phyloP scores from a whole-genome alignment of 2,797 vertebrate species.

The Mormyrops attenuatus region DNA sequence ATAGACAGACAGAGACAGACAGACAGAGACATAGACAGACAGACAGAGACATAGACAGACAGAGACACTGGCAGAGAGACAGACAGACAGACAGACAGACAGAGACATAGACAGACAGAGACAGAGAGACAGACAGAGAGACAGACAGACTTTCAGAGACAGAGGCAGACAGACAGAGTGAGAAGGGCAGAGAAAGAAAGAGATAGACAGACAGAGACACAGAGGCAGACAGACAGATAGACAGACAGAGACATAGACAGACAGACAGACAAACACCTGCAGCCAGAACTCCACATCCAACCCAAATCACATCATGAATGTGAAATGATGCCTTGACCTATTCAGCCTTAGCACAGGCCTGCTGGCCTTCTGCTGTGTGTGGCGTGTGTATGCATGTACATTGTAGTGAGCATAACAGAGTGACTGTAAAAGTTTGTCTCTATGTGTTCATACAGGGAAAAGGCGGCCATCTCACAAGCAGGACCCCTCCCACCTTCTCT shows the following conservation, averaged over 20 bases:
- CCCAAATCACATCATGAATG: background rate
- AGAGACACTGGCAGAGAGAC: background rate
- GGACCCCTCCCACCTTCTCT: background rate
- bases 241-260: background rate
- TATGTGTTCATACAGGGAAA: background rate
- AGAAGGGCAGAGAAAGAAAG: too few relatives aligned
- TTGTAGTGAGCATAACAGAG: background rate
- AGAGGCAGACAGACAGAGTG: too few relatives aligned
- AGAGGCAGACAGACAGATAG: too few relatives aligned
- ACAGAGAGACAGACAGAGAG: too few relatives aligned
- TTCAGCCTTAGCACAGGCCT: background rate
- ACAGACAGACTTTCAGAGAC: too few relatives aligned
- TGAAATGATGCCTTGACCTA: background rate
- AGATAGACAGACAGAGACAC: too few relatives aligned
- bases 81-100: background rate
- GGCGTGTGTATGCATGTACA: background rate
- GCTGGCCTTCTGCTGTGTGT: background rate
- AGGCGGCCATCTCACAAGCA: background rate
- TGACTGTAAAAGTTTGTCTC: background rate
- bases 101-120: background rate
- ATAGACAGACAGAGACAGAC: background rate
- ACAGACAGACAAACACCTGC: background rate
- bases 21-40: background rate
- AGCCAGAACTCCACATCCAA: background rate
- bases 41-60: background rate